A percentile compares a stretch with the other conserved stretches of the same genome.
Conservation (phyloP, 2,888 invertebrate species). For the Antheraea yamamai region DNA sequence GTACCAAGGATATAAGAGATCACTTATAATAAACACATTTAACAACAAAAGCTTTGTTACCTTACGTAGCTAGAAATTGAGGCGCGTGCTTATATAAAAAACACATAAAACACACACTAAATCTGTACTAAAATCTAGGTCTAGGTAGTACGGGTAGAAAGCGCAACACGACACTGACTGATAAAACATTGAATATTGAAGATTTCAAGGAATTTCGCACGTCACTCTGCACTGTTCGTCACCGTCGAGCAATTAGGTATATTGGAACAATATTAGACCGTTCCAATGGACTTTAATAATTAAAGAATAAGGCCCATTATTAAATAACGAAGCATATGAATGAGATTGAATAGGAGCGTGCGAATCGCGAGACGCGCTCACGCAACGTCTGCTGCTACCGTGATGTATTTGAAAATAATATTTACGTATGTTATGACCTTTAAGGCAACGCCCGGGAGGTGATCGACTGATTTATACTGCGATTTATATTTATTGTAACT, state of each 20-base stretch:
- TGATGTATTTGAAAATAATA: conserved; percentile 54
- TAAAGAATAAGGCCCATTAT: background rate
- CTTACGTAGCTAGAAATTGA: background rate
- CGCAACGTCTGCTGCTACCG: conserved; percentile 61
- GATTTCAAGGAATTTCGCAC: conserved; percentile 74
- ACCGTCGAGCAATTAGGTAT: conserved; percentile 66
- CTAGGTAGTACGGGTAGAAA: conserved; percentile 39
- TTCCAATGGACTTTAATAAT: background rate
- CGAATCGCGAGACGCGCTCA: conserved; percentile 61
- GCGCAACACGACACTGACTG: conserved; percentile 46
- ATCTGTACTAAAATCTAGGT: conserved; percentile 28
- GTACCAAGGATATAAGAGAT: background rate
- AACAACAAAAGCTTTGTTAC: background rate
- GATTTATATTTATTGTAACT: conserved; percentile 40
- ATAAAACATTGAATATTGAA: conserved; percentile 53
- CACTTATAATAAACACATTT: background rate
- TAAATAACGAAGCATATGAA: conserved; percentile 17
- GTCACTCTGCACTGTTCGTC: conserved; percentile 68
- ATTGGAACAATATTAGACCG: background rate
- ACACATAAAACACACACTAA: conserved; percentile 23
- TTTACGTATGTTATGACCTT: conserved; percentile 41
- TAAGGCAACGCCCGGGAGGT: conserved; percentile 62
- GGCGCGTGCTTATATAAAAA: background rate
- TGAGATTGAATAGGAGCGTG: conserved; percentile 46
- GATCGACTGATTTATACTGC: conserved; percentile 48